phyloP scores from a whole-genome alignment of 53 echinoderm and acorn worm genomes.

The Paracentrotus lividus region DNA sequence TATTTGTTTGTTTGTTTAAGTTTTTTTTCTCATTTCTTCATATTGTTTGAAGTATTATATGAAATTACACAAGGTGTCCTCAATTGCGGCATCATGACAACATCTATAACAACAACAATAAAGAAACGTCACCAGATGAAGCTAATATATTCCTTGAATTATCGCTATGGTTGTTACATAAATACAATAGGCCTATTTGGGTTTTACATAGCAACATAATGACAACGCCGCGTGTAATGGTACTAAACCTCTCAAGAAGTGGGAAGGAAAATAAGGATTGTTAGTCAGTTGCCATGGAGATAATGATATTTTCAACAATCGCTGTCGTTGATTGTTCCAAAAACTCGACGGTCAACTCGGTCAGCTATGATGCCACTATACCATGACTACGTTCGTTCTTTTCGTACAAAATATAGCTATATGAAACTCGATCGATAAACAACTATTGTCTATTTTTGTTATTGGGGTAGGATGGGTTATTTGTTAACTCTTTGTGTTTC shows the following conservation, averaged over 20 bases:
- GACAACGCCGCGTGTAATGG: background rate
- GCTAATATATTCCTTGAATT: background rate
- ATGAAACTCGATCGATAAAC: background rate
- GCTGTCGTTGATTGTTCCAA: background rate
- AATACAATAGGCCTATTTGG: background rate
- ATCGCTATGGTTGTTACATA: background rate
- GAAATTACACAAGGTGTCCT: too few relatives aligned
- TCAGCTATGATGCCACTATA: background rate
- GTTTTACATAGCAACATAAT: background rate
- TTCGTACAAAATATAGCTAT: background rate
- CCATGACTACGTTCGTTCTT: background rate
- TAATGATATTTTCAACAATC: background rate
- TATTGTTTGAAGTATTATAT: too few relatives aligned
- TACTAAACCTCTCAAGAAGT: background rate
- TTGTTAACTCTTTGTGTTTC: too few relatives aligned
- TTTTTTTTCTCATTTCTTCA: too few relatives aligned
- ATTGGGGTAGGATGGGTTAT: too few relatives aligned
- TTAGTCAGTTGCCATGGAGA: slow-evolving; percentile 15
- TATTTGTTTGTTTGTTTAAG: too few relatives aligned
- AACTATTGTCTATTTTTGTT: background rate
- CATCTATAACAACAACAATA: too few relatives aligned
- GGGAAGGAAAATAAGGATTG: background rate
- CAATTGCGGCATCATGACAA: too few relatives aligned
- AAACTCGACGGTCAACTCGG: background rate
- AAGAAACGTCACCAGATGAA: too few relatives aligned